phyloP scores from a whole-genome alignment of 2,888 invertebrate genomes.

The Eulithis testata region DNA sequence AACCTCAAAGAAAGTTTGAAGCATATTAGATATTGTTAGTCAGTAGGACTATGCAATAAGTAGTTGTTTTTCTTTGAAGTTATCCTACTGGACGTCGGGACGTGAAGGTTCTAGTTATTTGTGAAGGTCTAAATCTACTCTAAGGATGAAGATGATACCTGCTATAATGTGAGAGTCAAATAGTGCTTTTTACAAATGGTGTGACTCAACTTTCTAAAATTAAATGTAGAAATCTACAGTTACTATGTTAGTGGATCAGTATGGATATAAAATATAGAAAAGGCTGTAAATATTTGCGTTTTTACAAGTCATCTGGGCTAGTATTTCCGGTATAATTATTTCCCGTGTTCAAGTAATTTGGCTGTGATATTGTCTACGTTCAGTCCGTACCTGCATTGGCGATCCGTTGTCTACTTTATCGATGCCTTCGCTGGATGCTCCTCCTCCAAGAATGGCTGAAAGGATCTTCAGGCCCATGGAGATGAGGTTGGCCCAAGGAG shows the following conservation, averaged over 20 bases:
- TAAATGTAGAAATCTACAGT: constrained; percentile 68
- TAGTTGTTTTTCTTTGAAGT: constrained; percentile 48
- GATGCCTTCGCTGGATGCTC: constrained; percentile 91
- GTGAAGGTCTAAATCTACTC: constrained; percentile 67
- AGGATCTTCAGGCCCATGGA: constrained; percentile 94
- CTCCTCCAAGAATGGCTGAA: constrained; percentile 92
- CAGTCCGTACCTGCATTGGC: constrained; percentile 91
- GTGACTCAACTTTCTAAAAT: constrained; percentile 56
- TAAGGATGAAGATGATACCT: constrained; percentile 59
- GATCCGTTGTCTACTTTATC: constrained; percentile 96
- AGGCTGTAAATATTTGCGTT: constrained; percentile 44
- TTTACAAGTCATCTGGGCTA: constrained; percentile 51
- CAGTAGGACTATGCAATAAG: no score
- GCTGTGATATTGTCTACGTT: constrained; percentile 32
- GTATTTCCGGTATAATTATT: constrained; percentile 35
- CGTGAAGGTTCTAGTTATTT: constrained; percentile 66
- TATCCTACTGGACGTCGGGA: constrained; percentile 57
- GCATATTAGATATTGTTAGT: no score
- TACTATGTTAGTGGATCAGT: constrained; percentile 77
- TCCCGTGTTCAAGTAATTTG: constrained; percentile 34
- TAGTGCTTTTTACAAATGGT: constrained; percentile 70
- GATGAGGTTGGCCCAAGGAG: constrained; percentile 95
- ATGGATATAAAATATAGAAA: constrained; percentile 57
- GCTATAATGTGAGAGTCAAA: constrained; percentile 70
- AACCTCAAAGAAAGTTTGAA: constrained; percentile 61